These are phyloP conservation scores for Psophia crepitans DNA, from an alignment of 2,113 vertebrate genomes.

Conservation along the genomic window DNA sequence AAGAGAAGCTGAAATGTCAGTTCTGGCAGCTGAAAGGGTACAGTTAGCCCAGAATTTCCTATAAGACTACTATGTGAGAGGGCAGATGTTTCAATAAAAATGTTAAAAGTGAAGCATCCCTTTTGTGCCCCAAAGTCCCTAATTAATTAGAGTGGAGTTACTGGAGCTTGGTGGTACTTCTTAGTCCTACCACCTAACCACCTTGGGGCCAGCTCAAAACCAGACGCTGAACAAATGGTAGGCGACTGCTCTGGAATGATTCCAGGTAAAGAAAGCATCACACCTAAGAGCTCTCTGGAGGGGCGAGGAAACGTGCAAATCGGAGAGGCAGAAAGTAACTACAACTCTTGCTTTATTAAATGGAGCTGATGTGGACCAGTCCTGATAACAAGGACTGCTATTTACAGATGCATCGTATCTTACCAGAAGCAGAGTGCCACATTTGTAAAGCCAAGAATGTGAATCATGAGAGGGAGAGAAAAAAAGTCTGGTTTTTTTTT, in stretches of 20 bases:
- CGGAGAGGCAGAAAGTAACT: not conserved
- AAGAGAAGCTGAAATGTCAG: conserved; percentile 46
- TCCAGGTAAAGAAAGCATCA: not conserved
- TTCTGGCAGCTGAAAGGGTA: conserved; percentile 29
- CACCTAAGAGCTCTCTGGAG: not conserved
- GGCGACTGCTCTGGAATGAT: not conserved
- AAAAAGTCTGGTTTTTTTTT: not conserved
- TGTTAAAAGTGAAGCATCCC: conserved; percentile 38
- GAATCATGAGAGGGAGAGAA: not conserved
- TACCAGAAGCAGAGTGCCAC: not conserved
- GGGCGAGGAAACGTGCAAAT: not conserved
- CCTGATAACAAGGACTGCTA: not conserved
- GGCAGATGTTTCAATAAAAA: conserved; percentile 64
- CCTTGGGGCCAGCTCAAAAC: not conserved
- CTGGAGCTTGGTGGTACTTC: not conserved
- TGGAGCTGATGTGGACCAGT: not conserved
- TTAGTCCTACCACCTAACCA: not conserved
- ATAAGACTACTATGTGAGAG: conserved; percentile 1
- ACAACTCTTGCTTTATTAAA: not conserved
- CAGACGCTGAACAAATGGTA: conserved; percentile 1
- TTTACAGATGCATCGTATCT: not conserved
- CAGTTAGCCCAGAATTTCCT: conserved; percentile 15
- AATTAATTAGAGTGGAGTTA: conserved; percentile 58
- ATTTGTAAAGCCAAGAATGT: not conserved
- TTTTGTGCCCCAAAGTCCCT: conserved; percentile 36